These are phyloP conservation scores for Drosophila kanekoi DNA, from an alignment of 2,888 invertebrate species.

Conservation along the genomic window DNA sequence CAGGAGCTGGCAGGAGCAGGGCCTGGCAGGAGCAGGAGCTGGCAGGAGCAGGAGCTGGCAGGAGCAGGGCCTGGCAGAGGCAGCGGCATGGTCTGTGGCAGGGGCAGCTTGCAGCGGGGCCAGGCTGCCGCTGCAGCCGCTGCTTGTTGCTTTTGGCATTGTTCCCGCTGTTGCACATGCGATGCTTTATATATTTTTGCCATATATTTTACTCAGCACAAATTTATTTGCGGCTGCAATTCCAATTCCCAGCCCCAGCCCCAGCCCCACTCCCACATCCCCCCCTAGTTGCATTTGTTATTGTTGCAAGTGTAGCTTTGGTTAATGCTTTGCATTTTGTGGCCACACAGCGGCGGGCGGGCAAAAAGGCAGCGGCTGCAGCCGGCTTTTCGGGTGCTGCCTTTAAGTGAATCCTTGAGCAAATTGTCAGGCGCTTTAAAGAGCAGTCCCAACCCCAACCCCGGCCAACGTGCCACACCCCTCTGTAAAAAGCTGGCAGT, in stretches of 20 bases:
- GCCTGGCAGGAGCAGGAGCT: neutral
- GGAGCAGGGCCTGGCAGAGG: neutral
- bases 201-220: constrained; percentile 73
- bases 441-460: neutral
- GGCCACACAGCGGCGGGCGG: constrained; percentile 55
- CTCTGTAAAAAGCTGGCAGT: constrained; percentile 16
- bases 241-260: constrained; percentile 49
- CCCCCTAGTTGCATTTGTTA: constrained; percentile 61
- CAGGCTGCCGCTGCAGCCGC: constrained; percentile 21
- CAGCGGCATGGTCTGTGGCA: neutral
- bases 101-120: neutral
- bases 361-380: constrained; percentile 22
- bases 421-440: constrained; percentile 67
- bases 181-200: constrained; percentile 67
- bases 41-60: neutral
- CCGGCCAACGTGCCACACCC: neutral
- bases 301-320: constrained; percentile 75
- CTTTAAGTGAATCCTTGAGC: constrained; percentile 56
- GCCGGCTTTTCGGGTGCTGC: constrained; percentile 14
- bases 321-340: constrained; percentile 76
- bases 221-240: constrained; percentile 76
- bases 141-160: constrained; percentile 79
- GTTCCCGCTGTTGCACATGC: constrained; percentile 76
- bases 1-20: neutral
- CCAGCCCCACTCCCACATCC: neutral